A percentile compares a stretch with the other conserved stretches of the same genome.
Evolutionary conservation across 2,797 vertebrate genomes (phyloP).

Genomic region (Tragopan temminckii): DNA sequence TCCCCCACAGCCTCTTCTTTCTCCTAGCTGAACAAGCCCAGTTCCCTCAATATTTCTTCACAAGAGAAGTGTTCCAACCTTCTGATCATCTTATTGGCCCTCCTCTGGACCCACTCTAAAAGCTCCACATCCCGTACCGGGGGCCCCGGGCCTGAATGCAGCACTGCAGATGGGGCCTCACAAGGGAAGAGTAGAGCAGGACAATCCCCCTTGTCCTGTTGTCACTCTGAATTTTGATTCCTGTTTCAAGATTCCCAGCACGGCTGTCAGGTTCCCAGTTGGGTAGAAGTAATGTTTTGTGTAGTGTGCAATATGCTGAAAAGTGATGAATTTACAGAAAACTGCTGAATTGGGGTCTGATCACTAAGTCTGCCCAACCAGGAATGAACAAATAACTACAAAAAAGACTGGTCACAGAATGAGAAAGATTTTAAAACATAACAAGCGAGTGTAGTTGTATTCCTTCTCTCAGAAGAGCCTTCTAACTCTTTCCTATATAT

Average conservation of each 20-base stretch:
- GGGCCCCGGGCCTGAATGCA: no score
- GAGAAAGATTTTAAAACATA: background rate
- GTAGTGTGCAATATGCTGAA: background rate
- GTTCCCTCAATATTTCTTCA: no score
- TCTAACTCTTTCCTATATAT: background rate
- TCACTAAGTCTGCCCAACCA: accelerated
- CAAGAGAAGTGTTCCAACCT: no score
- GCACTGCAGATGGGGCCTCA: no score
- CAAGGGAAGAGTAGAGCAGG: no score
- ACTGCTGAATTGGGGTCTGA: background rate
- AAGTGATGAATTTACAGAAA: background rate
- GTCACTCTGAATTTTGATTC: background rate
- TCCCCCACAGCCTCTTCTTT: no score
- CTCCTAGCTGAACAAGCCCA: no score
- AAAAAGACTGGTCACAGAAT: background rate
- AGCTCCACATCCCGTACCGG: no score
- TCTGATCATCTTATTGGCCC: no score
- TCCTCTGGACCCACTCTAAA: no score
- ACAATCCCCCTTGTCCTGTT: no score
- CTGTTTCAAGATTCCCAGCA: background rate
- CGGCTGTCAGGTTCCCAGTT: background rate
- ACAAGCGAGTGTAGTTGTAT: background rate
- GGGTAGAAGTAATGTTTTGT: background rate
- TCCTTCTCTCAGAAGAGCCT: background rate
- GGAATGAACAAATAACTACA: background rate